Base-by-base conservation (phyloP, 2,888 invertebrate species). In the Netelia fuscicornis region DNA sequence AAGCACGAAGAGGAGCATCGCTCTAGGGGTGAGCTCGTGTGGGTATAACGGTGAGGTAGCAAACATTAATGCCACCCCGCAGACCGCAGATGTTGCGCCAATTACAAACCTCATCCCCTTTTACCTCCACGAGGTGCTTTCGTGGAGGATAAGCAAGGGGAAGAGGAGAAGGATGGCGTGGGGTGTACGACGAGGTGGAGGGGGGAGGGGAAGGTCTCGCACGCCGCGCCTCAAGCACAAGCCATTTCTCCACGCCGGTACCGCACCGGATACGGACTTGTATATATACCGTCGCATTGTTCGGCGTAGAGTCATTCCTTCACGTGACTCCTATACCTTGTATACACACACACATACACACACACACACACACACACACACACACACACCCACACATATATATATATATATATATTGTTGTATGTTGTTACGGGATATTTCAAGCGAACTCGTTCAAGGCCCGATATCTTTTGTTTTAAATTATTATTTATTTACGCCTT, bases 31-130 rank as follows among this genome's bases (percentile, higher is more conserved):
- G 11, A 48, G 25, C n/a, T 23, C 58, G 70, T 79, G 71, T 75
- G 23, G 25, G 67, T 76, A 60, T 23, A 83, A 85, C 65, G 85
- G 80, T 77, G 90, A 88, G 90, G 90, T 88, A 91, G 91, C 90
- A 91, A 92, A 92, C 93, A 93, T 93, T 93, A 93, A 93, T 93
- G 92, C 91, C 90, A 92, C 91, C 92, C 92, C 91, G 89, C 90
- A 92, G 91, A 93, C 92, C 92, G 90, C 93, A 93, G 93, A 93
- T 93, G 93, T 93, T 93, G 91, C 92, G 90, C 92, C 93, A 93
- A 93, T 93, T 93, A 93, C 93, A 93, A 93, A 91, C 92, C 93
- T 91, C 91, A 90, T 88, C 89, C 89, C 86, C 86, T 74, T 84
- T 85, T 86, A 85, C 81, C 81, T 85, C 76, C 86, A 62, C 82